Evolutionary conservation across 2,888 invertebrate species (phyloP).

Genomic region (Melanchra persicariae): DNA sequence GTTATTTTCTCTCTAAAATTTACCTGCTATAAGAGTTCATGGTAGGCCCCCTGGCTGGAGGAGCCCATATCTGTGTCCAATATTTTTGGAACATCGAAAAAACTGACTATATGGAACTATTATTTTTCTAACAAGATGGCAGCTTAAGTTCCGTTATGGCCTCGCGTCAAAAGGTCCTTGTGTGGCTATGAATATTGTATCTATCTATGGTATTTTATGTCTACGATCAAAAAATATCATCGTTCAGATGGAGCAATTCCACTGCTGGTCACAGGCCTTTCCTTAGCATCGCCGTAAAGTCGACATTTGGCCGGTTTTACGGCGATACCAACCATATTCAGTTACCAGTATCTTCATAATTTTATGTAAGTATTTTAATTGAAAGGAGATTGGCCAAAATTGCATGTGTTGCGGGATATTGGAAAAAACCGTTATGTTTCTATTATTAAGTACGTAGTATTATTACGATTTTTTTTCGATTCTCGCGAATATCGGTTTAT

Average conservation of each 20-base stretch:
- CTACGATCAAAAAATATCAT: not conserved
- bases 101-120: no score
- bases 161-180: not conserved
- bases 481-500: no score
- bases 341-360: not conserved
- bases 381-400: not conserved
- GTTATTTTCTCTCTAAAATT: no score
- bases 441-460: no score
- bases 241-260: not conserved
- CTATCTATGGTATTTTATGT: conserved; percentile 8
- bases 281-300: not conserved
- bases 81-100: no score
- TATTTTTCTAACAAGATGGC: not conserved
- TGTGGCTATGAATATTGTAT: not conserved
- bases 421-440: not conserved
- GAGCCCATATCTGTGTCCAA: no score
- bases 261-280: not conserved
- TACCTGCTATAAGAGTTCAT: no score
- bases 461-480: no score
- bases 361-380: not conserved
- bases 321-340: not conserved
- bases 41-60: no score
- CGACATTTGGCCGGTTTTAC: no score
- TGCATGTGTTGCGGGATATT: not conserved
- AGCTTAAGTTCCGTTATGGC: not conserved